Base-by-base conservation (phyloP, 2,888 invertebrate genomes). In the Masnerella sp. region DNA sequence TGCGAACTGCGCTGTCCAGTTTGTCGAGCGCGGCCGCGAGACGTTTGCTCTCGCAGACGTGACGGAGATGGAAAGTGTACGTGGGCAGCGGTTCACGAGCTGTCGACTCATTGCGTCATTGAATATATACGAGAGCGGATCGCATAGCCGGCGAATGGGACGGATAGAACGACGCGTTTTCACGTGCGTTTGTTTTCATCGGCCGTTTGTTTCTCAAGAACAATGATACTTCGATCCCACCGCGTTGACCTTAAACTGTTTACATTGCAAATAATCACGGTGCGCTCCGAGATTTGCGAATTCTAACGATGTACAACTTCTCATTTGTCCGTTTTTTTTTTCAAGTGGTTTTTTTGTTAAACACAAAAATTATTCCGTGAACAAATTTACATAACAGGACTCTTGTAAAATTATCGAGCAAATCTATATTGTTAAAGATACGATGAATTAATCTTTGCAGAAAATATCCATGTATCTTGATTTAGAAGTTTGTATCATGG, bases 81-180 rank as follows among this genome's bases (percentile, higher is more conserved):
- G 73, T 74, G 67, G 70, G 71, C 40, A 58, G 68, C 5, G 15
- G 38, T 51, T 59, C 49, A 52, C 32, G 68, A 74, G 54, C 75
- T 67, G 68, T 75, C 56, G 54, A 67, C 47, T 64, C 61, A 68
- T 77, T 77, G 75, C 72, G 47, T 74, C 75, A 74, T 43, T 62
- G 70, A 79, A 79, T 74, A 72, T n/a, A n/a, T 59, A 42, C 52
- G 45, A 28, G 40, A 36, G 56, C 30, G 51, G 70, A 77, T 72
- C 72, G 54, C 70, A 74, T 78, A 74, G 72, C 65, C n/a, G n/a
- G n/a, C 40, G 59, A 75, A 70, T 58, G 74, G 70, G 47, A 77
- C 56, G 67, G 73, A 74, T 72, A 47, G 51, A 51, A 45, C 45
- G 18, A 49, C 62, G 71, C 42, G 52, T 30, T 62, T 51, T 75